Evolutionary conservation across 1,140 invertebrate species (phyloP).

Genomic region (Papilio helenus): DNA sequence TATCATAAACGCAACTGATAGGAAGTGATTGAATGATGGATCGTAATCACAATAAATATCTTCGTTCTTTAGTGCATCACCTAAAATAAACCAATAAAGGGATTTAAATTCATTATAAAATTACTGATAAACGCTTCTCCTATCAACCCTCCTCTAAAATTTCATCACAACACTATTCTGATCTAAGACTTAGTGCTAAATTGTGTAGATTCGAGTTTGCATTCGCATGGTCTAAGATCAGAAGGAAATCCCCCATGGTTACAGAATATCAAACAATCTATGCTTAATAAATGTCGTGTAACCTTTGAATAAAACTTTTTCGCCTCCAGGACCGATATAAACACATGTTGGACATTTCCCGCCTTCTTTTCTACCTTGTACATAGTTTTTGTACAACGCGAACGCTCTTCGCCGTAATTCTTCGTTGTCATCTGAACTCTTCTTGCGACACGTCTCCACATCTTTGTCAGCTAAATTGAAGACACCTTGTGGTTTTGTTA

Average conservation of each 20-base stretch:
- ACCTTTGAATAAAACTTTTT: conserved; percentile 21
- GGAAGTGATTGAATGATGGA: conserved; percentile 21
- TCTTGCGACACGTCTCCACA: conserved; percentile 2
- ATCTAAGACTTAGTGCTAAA: too few relatives aligned
- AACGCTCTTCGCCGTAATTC: conserved; percentile 12
- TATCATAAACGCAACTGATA: conserved; percentile 17
- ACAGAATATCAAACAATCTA: neutral
- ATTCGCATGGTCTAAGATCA: too few relatives aligned
- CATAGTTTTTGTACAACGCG: conserved; percentile 14
- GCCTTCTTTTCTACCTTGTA: conserved; percentile 3
- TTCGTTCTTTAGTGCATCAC: neutral
- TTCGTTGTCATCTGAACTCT: conserved; percentile 10
- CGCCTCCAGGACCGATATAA: neutral
- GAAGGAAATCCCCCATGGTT: too few relatives aligned
- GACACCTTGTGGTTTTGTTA: neutral
- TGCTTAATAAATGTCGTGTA: neutral
- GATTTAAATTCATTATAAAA: neutral
- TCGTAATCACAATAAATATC: conserved; percentile 7
- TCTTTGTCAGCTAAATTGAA: conserved; percentile 14
- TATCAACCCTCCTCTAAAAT: too few relatives aligned
- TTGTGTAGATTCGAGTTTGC: too few relatives aligned
- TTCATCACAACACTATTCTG: too few relatives aligned
- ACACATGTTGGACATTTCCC: conserved; percentile 16
- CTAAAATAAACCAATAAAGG: neutral
- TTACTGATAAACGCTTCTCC: too few relatives aligned